Evolutionary conservation across 2,113 vertebrate species (phyloP).

Genomic region (Hystrix cristata): DNA sequence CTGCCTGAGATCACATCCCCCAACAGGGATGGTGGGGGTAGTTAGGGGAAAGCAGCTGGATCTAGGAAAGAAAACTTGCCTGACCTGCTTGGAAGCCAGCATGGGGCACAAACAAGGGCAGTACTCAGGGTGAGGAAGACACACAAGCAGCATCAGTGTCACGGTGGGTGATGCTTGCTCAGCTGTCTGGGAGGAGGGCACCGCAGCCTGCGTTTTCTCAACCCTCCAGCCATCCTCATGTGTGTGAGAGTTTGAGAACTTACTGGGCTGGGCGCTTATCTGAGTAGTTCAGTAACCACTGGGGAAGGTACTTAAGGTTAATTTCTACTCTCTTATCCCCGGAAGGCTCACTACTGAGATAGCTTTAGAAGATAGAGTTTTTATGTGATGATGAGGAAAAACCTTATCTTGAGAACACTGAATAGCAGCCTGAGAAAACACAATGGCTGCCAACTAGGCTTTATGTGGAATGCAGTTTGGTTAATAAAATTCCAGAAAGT

Average conservation of each 20-base stretch:
- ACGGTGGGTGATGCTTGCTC: not conserved
- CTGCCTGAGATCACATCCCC: not conserved
- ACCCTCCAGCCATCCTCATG: not conserved
- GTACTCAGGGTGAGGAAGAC: not conserved
- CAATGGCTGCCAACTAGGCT: not conserved
- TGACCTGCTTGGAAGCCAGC: not conserved
- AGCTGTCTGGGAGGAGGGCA: not conserved
- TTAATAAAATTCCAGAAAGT: not conserved
- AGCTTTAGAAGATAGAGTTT: conserved; percentile 17
- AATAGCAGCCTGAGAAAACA: conserved; percentile 9
- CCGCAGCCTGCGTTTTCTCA: not conserved
- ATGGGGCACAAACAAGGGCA: not conserved
- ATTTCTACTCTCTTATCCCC: not conserved
- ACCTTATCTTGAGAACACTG: not conserved
- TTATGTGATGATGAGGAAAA: not conserved
- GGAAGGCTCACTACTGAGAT: not conserved
- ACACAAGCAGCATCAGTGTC: not conserved
- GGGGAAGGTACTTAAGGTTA: not conserved
- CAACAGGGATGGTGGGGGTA: no score
- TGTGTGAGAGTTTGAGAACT: not conserved
- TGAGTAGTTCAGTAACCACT: not conserved
- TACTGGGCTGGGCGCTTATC: not conserved
- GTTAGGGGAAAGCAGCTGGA: not conserved
- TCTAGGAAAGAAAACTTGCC: not conserved
- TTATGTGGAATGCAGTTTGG: not conserved